These are phyloP conservation scores for Morinoia aosen DNA, from an alignment of 2,888 invertebrate species.

Conservation along the genomic window DNA sequence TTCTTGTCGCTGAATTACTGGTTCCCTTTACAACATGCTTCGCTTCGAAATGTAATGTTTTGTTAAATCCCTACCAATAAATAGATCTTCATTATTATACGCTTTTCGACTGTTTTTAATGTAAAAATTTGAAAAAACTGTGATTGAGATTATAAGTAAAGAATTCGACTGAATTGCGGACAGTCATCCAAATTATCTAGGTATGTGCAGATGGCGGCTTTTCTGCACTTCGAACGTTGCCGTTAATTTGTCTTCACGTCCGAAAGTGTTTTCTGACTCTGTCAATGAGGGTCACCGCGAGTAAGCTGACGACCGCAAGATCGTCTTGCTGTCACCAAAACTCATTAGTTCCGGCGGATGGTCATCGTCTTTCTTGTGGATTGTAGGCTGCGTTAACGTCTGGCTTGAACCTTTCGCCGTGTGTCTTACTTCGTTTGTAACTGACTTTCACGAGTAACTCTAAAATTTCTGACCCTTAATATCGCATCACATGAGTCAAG, in stretches of 20 bases:
- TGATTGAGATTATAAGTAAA: background rate
- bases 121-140: background rate
- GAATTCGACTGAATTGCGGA: background rate
- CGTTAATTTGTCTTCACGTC: background rate
- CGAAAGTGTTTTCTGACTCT: background rate
- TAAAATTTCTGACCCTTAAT: background rate
- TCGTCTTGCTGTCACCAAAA: constrained; percentile 53
- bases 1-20: background rate
- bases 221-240: background rate
- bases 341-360: constrained; percentile 50
- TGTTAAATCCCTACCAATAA: background rate
- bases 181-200: background rate
- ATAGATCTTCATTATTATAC: background rate
- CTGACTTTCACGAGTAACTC: background rate
- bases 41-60: background rate
- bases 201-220: background rate
- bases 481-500: background rate
- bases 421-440: background rate
- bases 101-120: background rate
- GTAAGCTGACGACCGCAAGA: constrained; percentile 50
- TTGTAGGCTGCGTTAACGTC: background rate
- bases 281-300: constrained; percentile 27
- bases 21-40: background rate
- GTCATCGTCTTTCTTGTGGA: constrained; percentile 13
- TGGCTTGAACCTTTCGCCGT: background rate